Conservation (phyloP, 2,888 invertebrate species). For the Ceramica pisi region DNA sequence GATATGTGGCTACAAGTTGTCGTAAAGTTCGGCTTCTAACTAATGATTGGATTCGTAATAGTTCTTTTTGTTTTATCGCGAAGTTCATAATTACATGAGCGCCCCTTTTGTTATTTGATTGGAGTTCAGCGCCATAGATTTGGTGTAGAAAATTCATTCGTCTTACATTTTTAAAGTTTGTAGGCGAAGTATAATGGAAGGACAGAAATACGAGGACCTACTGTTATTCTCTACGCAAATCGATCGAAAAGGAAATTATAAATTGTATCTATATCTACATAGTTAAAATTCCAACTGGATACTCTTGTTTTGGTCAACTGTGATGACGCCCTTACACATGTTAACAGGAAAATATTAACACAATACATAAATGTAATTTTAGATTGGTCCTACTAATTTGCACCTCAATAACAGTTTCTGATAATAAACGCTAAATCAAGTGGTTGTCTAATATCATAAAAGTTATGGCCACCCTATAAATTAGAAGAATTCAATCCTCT, state of each 20-base stretch:
- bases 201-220: neutral
- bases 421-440: constrained; percentile 20
- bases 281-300: neutral
- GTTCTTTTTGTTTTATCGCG: constrained; percentile 37
- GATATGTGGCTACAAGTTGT: constrained; percentile 21
- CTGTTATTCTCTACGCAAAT: neutral
- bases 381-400: constrained; percentile 11
- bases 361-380: constrained; percentile 25
- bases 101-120: constrained; percentile 21
- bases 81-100: constrained; percentile 11
- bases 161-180: neutral
- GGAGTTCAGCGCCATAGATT: neutral
- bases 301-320: neutral
- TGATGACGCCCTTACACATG: constrained; percentile 10
- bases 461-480: constrained; percentile 54
- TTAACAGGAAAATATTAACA: constrained; percentile 25
- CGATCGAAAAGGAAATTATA: neutral
- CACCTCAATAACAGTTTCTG: neutral
- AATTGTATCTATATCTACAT: neutral
- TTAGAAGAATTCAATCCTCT: constrained; percentile 72
- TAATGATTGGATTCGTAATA: constrained; percentile 26
- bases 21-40: constrained; percentile 20
- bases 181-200: neutral
- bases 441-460: constrained; percentile 13
- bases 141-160: neutral